Conservation (phyloP, 1,140 invertebrate species). For the Sminthurides bifidus region DNA sequence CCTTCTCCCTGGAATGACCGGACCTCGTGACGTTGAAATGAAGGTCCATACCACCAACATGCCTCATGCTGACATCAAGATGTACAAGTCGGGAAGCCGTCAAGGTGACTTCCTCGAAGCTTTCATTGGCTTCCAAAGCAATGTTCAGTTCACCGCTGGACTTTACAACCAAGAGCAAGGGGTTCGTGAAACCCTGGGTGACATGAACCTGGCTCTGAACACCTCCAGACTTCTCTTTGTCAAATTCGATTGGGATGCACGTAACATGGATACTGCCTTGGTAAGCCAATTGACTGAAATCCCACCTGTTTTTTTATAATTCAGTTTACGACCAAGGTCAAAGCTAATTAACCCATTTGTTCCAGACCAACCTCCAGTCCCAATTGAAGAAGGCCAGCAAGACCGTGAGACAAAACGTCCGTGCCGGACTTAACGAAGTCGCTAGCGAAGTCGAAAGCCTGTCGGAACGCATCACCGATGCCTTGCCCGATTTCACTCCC, state of each 20-base stretch:
- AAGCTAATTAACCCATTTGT: background rate
- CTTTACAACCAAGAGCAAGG: slow-evolving; percentile 16
- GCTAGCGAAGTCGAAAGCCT: slow-evolving; percentile 15
- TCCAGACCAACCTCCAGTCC: slow-evolving; percentile 9
- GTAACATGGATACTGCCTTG: slow-evolving; percentile 14
- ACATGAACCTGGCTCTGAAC: slow-evolving; percentile 25
- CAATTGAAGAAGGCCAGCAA: slow-evolving; percentile 3
- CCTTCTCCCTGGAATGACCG: slow-evolving; percentile 22
- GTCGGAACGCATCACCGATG: background rate
- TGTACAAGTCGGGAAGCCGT: slow-evolving; percentile 9
- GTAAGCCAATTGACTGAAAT: slow-evolving; percentile 10
- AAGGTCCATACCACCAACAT: slow-evolving; percentile 2
- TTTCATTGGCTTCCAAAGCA: slow-evolving; percentile 25
- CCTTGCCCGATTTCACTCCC: slow-evolving; percentile 12
- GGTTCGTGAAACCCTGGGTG: slow-evolving; percentile 7
- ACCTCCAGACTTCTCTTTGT: slow-evolving; percentile 18
- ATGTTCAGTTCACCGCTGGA: slow-evolving; percentile 19
- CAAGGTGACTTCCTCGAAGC: slow-evolving; percentile 18
- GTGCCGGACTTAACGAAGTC: background rate
- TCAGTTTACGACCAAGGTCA: background rate
- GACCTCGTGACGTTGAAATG: slow-evolving; percentile 11
- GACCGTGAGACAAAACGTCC: background rate
- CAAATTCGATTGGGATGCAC: slow-evolving; percentile 20
- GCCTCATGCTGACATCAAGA: slow-evolving; percentile 17
- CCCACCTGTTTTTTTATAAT: background rate